Base-by-base conservation (phyloP, 2,113 vertebrate genomes). In the Alethe diademata region DNA sequence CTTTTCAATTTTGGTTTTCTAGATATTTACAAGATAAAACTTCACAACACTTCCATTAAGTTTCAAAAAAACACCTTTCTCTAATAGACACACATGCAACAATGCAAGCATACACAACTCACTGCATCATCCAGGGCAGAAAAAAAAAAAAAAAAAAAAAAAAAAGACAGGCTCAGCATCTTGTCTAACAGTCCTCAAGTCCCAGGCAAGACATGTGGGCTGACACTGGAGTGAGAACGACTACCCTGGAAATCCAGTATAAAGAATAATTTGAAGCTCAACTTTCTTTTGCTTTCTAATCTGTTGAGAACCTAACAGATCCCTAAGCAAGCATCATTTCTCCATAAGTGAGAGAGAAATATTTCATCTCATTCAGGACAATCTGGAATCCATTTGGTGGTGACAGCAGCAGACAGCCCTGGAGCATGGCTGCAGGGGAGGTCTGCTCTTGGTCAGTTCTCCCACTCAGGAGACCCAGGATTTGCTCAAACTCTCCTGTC, bases 91-190 rank as follows among this genome's bases (percentile, higher is more conserved):
- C 20, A 81, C 14, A 23, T 43, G 5, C 42, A 75, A 14, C 0
- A 1, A 14, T 11, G 3, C 51, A 90, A 69, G 14, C 0, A 0
- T 4, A 47, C 1, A 1, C 33, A 54, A 43, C 9, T 29, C 11
- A 0, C 23, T 69, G 48, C 40, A 35, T 14, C 40, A 35, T 14
- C 9, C 57, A 35, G n/a, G 43, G 31, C 12, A 42, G 42, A 11
- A 40, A 15, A 54, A 5, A 31, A 83, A 33, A 20, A 20, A 35
- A 58, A 19, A 47, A 40, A 25, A 47, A 86, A 20, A 43, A 43
- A 22, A 48, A 20, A 51, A 83, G 6, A 9, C 7, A 45, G n/a
- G 31, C 14, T 74, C n/a, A 47, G 53, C 57, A 64, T 19, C 25
- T 66, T 47, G 1, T 36, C 22, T 64, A 25, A 42, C 19, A 36